Evolutionary conservation across 2,797 vertebrate genomes (phyloP).

Genomic region (Sardinella longiceps): DNA sequence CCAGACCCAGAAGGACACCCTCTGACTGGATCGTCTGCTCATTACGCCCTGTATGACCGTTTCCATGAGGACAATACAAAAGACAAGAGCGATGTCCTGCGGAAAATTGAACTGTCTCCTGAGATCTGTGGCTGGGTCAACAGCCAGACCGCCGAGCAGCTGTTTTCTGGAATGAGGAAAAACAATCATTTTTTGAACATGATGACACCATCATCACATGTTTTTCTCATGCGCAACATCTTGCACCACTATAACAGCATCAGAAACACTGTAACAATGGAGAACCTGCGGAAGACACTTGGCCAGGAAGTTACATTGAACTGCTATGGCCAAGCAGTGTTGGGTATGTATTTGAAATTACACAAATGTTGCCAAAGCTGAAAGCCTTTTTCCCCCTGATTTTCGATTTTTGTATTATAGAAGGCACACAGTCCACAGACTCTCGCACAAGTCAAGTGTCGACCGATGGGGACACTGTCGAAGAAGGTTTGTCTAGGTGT

Average conservation of each 20-base stretch:
- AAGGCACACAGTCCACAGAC: not conserved
- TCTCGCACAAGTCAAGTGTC: not conserved
- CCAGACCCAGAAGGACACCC: not conserved
- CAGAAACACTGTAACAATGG: not conserved
- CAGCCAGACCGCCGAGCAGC: conserved; percentile 37
- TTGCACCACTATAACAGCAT: not conserved
- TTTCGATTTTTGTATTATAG: conserved; percentile 3
- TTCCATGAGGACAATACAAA: not conserved
- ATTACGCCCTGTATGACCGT: not conserved
- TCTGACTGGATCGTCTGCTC: not conserved
- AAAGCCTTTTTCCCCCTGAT: not conserved
- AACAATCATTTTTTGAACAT: conserved; percentile 37
- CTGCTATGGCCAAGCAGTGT: conserved; percentile 2
- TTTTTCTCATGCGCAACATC: conserved; percentile 25
- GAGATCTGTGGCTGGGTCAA: conserved; percentile 14
- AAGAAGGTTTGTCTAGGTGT: not conserved
- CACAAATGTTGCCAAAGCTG: not conserved
- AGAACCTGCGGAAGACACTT: not conserved
- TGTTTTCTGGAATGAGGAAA: conserved; percentile 14
- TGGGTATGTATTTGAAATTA: not conserved
- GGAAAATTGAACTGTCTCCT: too few species aligned
- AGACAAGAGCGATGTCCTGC: not conserved
- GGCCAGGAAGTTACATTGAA: not conserved
- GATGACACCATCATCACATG: conserved; percentile 24
- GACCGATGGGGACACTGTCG: not conserved